phyloP scores from a whole-genome alignment of 2,113 vertebrate genomes.

The Circaetus gallicus region DNA sequence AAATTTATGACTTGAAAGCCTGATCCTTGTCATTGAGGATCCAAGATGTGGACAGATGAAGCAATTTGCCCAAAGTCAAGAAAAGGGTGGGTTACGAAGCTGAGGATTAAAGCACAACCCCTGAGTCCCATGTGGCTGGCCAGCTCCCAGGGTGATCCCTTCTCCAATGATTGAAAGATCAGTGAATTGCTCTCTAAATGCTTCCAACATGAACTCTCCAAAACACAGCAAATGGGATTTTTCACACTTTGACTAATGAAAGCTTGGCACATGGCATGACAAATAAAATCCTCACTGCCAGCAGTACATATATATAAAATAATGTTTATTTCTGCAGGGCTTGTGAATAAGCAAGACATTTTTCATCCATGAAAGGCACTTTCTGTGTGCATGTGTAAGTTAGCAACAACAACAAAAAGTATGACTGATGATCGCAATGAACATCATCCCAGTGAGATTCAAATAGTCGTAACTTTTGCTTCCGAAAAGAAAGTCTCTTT shows the following conservation, averaged over 20 bases:
- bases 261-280: slow-evolving; percentile 43
- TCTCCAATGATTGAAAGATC: not conserved
- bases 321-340: slow-evolving; percentile 45
- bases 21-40: slow-evolving; percentile 5
- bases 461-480: not conserved
- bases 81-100: not conserved
- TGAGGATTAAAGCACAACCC: not conserved
- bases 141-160: not conserved
- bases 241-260: slow-evolving; percentile 64
- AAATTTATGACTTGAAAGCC: slow-evolving; percentile 54
- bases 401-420: slow-evolving; percentile 28
- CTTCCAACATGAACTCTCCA: not conserved
- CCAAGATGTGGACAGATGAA: slow-evolving; percentile 1
- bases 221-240: slow-evolving; percentile 50
- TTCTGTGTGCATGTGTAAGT: slow-evolving; percentile 12
- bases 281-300: slow-evolving; percentile 34
- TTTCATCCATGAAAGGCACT: slow-evolving; percentile 57
- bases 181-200: slow-evolving; percentile 2
- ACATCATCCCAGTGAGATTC: not conserved
- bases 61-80: not conserved
- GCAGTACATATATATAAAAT: slow-evolving; percentile 39
- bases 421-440: slow-evolving; percentile 7
- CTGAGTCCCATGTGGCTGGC: not conserved
- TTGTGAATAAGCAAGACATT: slow-evolving; percentile 58
- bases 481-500: not conserved